phyloP scores from a whole-genome alignment of 2,113 vertebrate genomes.

The Origma solitaria region DNA sequence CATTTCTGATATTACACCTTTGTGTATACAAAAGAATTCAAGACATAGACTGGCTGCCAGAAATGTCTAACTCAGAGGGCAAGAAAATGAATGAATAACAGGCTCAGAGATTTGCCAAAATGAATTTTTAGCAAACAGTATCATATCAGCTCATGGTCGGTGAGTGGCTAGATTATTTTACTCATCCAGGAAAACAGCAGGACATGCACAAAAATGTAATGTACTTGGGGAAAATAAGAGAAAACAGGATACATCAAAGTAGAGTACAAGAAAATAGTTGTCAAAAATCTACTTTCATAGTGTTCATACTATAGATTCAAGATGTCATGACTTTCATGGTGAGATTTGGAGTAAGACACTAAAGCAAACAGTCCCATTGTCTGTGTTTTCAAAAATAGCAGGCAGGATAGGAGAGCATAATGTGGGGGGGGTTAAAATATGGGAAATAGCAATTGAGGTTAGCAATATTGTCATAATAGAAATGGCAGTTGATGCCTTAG shows the following conservation, averaged over 20 bases:
- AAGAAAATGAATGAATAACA: background rate
- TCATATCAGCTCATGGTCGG: background rate
- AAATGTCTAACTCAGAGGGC: background rate
- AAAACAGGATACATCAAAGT: background rate
- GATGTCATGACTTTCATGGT: background rate
- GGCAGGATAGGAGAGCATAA: background rate
- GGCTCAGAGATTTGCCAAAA: background rate
- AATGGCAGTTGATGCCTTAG: background rate
- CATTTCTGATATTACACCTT: background rate
- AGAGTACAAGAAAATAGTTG: background rate
- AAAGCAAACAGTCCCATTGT: background rate
- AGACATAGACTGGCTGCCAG: background rate
- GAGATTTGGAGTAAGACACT: background rate
- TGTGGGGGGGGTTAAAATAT: too few species aligned
- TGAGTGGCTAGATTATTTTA: background rate
- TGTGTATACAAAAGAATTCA: background rate
- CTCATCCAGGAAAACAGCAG: background rate
- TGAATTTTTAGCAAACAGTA: background rate
- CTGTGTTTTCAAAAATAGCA: background rate
- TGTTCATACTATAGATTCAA: background rate
- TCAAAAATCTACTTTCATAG: background rate
- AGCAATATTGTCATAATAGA: background rate
- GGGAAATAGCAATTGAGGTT: background rate
- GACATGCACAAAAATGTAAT: background rate
- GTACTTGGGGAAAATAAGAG: background rate